Evolutionary conservation across 2,113 vertebrate genomes (phyloP).

Genomic region (Hemiscyllium ocellatum): DNA sequence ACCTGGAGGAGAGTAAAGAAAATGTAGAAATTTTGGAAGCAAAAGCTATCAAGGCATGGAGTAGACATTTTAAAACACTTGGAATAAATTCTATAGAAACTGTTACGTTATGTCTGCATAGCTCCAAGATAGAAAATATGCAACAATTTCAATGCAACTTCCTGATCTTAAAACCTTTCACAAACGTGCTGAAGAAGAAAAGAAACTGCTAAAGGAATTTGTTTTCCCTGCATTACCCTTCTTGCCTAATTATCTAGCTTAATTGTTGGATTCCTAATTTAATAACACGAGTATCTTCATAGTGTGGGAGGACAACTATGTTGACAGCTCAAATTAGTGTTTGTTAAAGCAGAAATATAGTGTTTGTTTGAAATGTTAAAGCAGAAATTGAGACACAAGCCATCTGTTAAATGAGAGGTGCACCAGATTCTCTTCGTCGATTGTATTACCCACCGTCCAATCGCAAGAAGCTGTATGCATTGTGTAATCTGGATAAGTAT

Average conservation of each 20-base stretch:
- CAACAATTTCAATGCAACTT: background rate
- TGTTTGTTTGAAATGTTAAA: background rate
- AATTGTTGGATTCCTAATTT: background rate
- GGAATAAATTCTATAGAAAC: too few relatives aligned
- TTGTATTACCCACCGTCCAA: background rate
- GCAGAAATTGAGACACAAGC: background rate
- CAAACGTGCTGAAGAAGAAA: background rate
- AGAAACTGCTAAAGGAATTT: background rate
- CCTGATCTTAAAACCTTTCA: background rate
- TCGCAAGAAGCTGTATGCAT: background rate
- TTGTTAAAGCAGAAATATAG: background rate
- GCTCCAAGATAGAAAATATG: too few relatives aligned
- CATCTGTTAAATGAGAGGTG: background rate
- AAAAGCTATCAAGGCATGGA: too few relatives aligned
- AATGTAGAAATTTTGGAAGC: too few relatives aligned
- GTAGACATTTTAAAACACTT: too few relatives aligned
- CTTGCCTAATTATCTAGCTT: background rate
- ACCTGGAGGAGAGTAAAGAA: too few relatives aligned
- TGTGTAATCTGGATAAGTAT: background rate
- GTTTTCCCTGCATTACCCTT: background rate
- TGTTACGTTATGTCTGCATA: background rate
- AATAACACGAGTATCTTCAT: background rate
- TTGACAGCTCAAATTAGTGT: background rate
- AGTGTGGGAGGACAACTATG: background rate
- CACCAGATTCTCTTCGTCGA: background rate